phyloP scores from a whole-genome alignment of 2,797 vertebrate genomes.

The Thripadectes ignobilis region DNA sequence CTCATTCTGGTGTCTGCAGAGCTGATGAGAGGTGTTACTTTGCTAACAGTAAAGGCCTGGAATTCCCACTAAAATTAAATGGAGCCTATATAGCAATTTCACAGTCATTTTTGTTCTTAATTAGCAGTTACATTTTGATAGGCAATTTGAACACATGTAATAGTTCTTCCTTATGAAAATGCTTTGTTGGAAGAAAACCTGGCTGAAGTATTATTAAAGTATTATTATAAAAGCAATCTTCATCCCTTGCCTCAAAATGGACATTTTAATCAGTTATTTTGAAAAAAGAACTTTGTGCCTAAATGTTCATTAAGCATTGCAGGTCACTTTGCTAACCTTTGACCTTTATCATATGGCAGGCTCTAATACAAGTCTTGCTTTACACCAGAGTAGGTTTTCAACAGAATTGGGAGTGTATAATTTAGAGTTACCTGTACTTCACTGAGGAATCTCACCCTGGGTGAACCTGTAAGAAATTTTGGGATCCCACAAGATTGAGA shows the following conservation, averaged over 20 bases:
- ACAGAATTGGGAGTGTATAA: not conserved
- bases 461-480: not conserved
- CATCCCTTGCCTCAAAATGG: not conserved
- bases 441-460: not conserved
- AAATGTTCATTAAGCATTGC: not conserved
- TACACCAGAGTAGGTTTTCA: not conserved
- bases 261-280: not conserved
- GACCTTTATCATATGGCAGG: not conserved
- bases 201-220: not conserved
- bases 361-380: not conserved
- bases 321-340: not conserved
- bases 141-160: conserved; percentile 33
- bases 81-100: conserved; percentile 64
- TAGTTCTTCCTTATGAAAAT: conserved; percentile 8
- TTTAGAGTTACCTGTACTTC: not conserved
- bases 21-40: conserved; percentile 55
- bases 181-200: not conserved
- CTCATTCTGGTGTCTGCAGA: conserved; percentile 2
- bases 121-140: conserved; percentile 66
- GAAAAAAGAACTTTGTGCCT: not conserved
- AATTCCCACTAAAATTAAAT: conserved; percentile 51
- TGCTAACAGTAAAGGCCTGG: conserved; percentile 20
- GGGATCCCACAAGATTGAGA: not conserved
- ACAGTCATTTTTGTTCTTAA: conserved; percentile 67
- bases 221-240: not conserved